Evolutionary conservation across 2,797 vertebrate species (phyloP).

Genomic region (Limnodromus scolopaceus): DNA sequence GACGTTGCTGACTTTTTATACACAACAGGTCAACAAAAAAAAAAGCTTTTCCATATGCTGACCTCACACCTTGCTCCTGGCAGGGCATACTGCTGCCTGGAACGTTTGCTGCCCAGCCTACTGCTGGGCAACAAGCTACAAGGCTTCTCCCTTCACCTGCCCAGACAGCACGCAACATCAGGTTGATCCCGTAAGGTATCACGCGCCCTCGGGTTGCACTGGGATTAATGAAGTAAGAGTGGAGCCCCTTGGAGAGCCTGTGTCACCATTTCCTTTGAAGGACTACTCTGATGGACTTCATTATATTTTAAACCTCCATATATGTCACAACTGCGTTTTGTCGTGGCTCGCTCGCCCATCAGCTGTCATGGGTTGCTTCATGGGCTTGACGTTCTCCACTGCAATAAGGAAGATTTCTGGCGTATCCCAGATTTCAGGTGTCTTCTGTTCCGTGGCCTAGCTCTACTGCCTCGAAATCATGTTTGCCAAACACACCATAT

Average conservation of each 20-base stretch:
- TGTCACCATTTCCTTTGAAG: neutral
- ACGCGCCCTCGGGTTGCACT: fast-evolving
- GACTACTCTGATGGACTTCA: neutral
- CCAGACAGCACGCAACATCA: fast-evolving
- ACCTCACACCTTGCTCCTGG: neutral
- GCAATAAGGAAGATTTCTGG: neutral
- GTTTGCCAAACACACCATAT: neutral
- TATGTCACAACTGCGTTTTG: fast-evolving
- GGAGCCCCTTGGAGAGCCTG: neutral
- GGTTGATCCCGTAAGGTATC: fast-evolving
- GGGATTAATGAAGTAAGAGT: neutral
- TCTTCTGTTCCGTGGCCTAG: neutral
- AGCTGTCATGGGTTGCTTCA: neutral
- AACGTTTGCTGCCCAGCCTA: neutral
- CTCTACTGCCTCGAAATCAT: neutral
- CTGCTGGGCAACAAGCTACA: fast-evolving
- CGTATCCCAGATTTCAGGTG: neutral
- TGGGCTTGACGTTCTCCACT: neutral
- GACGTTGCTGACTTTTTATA: neutral
- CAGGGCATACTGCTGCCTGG: neutral
- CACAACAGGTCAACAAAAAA: neutral
- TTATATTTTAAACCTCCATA: neutral
- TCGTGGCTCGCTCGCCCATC: neutral
- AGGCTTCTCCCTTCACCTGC: neutral
- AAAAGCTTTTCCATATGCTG: neutral